These are phyloP conservation scores for Parasteatoda lunata DNA, from an alignment of 2,888 invertebrate species.

Conservation along the genomic window DNA sequence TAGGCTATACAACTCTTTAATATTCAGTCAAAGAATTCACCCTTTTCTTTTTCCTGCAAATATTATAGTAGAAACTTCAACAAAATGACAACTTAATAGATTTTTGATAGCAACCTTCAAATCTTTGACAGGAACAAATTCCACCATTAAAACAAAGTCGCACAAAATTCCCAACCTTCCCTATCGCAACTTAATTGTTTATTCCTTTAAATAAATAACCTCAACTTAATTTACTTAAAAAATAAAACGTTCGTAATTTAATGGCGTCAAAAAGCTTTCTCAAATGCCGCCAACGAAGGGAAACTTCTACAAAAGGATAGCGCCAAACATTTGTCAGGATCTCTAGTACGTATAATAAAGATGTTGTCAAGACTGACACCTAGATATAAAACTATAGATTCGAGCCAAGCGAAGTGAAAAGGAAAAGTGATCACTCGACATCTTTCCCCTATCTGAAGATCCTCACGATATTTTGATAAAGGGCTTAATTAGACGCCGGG, in stretches of 20 bases:
- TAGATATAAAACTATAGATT: slow-evolving; percentile 56
- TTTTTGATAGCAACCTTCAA: no score
- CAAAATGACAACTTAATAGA: no score
- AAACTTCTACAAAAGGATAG: slow-evolving; percentile 42
- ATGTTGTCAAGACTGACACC: slow-evolving; percentile 59
- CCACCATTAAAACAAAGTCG: no score
- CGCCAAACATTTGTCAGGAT: slow-evolving; percentile 55
- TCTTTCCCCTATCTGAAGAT: slow-evolving; percentile 1
- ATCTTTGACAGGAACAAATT: no score
- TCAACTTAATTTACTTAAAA: not conserved
- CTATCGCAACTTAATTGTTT: not conserved
- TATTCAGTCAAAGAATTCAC: no score
- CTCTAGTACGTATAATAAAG: slow-evolving; percentile 53
- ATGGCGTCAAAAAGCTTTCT: slow-evolving; percentile 6
- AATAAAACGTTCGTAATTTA: not conserved
- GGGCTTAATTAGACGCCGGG: slow-evolving; percentile 67
- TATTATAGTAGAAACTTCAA: no score
- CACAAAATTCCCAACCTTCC: not conserved
- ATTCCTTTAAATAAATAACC: not conserved
- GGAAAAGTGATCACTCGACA: slow-evolving; percentile 33
- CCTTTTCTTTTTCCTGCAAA: no score
- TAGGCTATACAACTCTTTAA: no score
- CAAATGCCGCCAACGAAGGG: slow-evolving; percentile 17
- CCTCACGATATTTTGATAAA: slow-evolving; percentile 66
- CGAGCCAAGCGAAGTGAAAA: slow-evolving; percentile 52